Conservation (phyloP, 2,888 invertebrate genomes). For the Lithodes maja region DNA sequence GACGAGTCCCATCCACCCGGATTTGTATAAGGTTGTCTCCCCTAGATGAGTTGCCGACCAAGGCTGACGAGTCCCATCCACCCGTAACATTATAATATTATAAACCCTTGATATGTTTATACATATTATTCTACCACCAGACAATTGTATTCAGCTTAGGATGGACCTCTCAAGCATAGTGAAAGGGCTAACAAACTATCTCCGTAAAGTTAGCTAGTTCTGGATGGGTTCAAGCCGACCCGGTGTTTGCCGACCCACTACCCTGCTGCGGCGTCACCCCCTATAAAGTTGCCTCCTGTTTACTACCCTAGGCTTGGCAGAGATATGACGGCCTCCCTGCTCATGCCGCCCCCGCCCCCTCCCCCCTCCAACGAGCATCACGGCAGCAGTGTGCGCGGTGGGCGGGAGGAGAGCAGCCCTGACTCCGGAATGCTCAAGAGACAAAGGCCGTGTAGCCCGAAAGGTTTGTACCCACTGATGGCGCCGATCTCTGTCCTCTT, state of each 20-base stretch:
- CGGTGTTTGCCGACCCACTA: conserved; percentile 9
- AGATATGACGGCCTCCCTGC: conserved; percentile 63
- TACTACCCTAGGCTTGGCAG: conserved; percentile 66
- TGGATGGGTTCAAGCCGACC: too few species aligned
- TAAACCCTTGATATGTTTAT: too few species aligned
- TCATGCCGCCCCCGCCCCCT: conserved; percentile 63
- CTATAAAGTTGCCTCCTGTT: conserved; percentile 61
- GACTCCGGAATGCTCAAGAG: conserved; percentile 55
- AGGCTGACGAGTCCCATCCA: too few species aligned
- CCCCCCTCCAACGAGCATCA: conserved; percentile 42
- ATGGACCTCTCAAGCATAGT: too few species aligned
- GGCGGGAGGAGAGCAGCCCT: conserved; percentile 50
- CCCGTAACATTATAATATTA: too few species aligned
- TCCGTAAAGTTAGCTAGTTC: too few species aligned
- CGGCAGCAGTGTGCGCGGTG: conserved; percentile 28
- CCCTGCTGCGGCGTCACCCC: background rate
- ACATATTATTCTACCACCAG: too few species aligned
- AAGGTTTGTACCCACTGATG: conserved; percentile 67
- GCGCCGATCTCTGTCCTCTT: background rate
- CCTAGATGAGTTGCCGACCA: too few species aligned
- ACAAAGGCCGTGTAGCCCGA: conserved; percentile 65
- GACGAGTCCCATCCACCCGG: too few species aligned
- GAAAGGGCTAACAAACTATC: too few species aligned
- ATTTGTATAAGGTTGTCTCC: too few species aligned
- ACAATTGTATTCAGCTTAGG: too few species aligned